A percentile compares a stretch with the other conserved stretches of the same genome.
Evolutionary conservation across 2,797 vertebrate species (phyloP).

Genomic region (Gallirallus australis): DNA sequence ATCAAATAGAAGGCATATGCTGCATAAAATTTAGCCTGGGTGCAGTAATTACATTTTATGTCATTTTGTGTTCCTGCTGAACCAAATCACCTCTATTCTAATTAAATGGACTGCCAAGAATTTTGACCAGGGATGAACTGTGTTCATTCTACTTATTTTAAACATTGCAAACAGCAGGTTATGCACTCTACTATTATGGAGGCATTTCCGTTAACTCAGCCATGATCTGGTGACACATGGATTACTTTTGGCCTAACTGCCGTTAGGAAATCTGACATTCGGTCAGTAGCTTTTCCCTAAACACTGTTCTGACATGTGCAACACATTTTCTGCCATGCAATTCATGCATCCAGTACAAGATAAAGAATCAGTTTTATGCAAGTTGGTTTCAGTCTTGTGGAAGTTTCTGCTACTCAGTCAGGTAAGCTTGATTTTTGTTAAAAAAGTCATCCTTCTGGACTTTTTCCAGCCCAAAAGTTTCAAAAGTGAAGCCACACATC

Average conservation of each 20-base stretch:
- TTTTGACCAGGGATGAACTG: background rate
- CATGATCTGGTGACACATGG: background rate
- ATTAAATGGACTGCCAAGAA: background rate
- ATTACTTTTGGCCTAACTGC: background rate
- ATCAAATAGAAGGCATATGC: background rate
- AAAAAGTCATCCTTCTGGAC: background rate
- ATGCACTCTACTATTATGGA: background rate
- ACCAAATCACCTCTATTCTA: background rate
- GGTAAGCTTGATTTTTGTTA: background rate
- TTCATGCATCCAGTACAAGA: background rate
- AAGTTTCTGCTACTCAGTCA: background rate
- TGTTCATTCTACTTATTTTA: background rate
- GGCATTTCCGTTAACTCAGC: background rate
- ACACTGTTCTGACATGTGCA: background rate
- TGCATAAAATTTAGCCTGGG: background rate
- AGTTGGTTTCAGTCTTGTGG: background rate
- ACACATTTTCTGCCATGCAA: background rate
- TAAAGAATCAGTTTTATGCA: background rate
- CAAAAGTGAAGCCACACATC: background rate
- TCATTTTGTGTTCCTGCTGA: background rate
- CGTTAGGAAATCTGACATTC: background rate
- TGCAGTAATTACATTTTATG: background rate
- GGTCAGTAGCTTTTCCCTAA: background rate
- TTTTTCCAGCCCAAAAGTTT: background rate
- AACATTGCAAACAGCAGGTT: background rate